Conservation (phyloP, 1,140 invertebrate genomes). For the Plodia interpunctella region DNA sequence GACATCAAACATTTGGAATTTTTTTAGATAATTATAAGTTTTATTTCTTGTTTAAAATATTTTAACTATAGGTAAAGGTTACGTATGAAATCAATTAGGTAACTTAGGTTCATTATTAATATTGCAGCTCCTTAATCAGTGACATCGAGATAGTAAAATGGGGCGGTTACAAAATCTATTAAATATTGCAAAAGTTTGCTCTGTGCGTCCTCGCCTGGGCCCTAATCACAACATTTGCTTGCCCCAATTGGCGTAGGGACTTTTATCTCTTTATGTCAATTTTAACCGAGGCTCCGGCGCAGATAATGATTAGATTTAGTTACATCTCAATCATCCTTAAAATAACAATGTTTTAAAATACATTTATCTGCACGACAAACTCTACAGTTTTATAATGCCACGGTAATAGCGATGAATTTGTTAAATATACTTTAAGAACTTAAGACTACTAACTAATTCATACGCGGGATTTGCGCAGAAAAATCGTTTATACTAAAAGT, state of each 20-base stretch:
- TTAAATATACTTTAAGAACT: too few relatives aligned
- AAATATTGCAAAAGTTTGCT: constrained; percentile 59
- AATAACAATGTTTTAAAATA: too few relatives aligned
- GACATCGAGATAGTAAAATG: constrained; percentile 40
- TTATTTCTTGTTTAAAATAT: too few relatives aligned
- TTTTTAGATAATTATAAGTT: too few relatives aligned
- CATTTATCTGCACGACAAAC: too few relatives aligned
- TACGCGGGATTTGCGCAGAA: too few relatives aligned
- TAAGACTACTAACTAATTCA: too few relatives aligned
- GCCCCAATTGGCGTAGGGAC: constrained; percentile 57
- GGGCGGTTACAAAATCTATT: constrained; percentile 69
- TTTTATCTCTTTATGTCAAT: constrained; percentile 61
- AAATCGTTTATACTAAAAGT: too few relatives aligned
- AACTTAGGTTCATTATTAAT: too few relatives aligned
- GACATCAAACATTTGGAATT: too few relatives aligned
- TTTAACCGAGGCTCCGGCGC: constrained; percentile 21
- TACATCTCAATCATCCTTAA: background rate
- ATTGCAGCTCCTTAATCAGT: constrained; percentile 26
- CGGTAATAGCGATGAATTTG: too few relatives aligned
- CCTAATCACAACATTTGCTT: constrained; percentile 64
- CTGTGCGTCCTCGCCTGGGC: constrained; percentile 35
- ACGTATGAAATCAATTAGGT: background rate
- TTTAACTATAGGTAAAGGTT: background rate
- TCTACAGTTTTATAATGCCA: too few relatives aligned
- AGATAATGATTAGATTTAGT: background rate